These are phyloP conservation scores for Uloborus plumipes DNA, from an alignment of 2,888 invertebrate species.

Conservation along the genomic window DNA sequence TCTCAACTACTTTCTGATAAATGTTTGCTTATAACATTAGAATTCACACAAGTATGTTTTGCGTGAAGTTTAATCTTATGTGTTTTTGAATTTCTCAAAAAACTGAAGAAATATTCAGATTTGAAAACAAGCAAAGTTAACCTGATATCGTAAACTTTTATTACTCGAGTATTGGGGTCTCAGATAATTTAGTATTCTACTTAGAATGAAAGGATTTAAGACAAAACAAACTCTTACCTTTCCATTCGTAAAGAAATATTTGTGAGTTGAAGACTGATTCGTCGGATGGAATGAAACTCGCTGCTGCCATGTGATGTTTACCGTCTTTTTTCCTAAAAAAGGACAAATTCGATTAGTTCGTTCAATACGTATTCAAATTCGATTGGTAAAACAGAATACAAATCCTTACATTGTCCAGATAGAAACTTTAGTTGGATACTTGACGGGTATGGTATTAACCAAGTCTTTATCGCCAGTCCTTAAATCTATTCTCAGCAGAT, in stretches of 20 bases:
- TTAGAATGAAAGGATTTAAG: too few relatives aligned
- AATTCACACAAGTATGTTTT: too few relatives aligned
- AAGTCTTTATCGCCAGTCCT: neutral
- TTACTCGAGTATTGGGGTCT: too few relatives aligned
- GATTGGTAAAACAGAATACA: neutral
- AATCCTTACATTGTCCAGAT: constrained; percentile 61
- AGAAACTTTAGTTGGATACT: constrained; percentile 38
- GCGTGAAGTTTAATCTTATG: too few relatives aligned
- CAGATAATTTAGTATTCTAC: too few relatives aligned
- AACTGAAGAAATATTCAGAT: too few relatives aligned
- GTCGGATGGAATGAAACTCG: constrained; percentile 31
- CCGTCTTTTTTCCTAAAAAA: constrained; percentile 36
- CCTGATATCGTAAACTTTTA: too few relatives aligned
- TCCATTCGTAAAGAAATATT: constrained; percentile 45
- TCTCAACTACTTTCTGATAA: too few relatives aligned
- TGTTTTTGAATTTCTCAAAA: too few relatives aligned
- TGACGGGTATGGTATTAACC: constrained; percentile 30
- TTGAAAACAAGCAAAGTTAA: too few relatives aligned
- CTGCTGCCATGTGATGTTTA: constrained; percentile 55
- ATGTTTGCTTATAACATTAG: too few relatives aligned
- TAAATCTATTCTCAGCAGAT: constrained; percentile 22
- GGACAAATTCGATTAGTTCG: neutral
- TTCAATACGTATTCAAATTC: neutral
- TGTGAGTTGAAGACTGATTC: constrained; percentile 9
- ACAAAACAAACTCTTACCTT: constrained; percentile 15